These are phyloP conservation scores for Apostichopus californicus DNA, from an alignment of 35 echinoderm and acorn worm species.

Conservation along the genomic window DNA sequence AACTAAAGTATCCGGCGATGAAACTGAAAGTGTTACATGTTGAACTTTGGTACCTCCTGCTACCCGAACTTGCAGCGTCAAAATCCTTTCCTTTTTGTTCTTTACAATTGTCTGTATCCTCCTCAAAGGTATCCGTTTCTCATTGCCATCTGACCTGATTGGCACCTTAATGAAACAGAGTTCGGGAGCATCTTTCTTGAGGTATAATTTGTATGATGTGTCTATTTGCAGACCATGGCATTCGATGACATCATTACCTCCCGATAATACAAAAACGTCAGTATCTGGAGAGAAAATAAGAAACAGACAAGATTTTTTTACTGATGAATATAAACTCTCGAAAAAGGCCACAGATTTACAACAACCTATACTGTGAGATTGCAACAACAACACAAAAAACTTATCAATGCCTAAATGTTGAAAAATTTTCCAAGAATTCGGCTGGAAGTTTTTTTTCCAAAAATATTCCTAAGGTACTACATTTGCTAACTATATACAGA, in stretches of 20 bases:
- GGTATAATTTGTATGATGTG: neutral
- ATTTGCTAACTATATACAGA: no score
- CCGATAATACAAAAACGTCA: neutral
- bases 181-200: neutral
- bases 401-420: no score
- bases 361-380: no score
- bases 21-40: neutral
- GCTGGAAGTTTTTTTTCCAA: no score
- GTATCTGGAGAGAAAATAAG: neutral
- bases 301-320: no score
- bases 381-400: no score
- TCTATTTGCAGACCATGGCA: neutral
- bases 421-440: no score
- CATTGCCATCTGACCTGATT: neutral
- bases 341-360: no score
- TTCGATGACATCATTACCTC: neutral
- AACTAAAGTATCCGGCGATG: no score
- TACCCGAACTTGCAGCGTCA: neutral
- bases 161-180: neutral
- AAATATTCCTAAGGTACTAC: no score
- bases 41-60: neutral
- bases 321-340: no score
- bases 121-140: neutral
- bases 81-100: neutral
- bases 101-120: neutral